phyloP scores from a whole-genome alignment of 2,797 vertebrate genomes.

The Bufotes viridis region DNA sequence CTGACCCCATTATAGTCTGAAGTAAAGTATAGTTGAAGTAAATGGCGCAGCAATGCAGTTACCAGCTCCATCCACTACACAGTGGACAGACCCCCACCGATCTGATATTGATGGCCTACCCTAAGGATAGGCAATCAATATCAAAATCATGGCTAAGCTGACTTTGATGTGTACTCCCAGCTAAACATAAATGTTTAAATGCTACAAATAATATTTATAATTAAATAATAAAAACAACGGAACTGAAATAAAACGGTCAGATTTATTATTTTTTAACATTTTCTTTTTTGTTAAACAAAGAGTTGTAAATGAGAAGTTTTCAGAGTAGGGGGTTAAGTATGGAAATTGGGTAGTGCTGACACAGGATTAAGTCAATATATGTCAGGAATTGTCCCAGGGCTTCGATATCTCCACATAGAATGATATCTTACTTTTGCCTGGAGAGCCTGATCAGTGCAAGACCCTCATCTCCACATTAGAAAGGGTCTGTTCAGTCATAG shows the following conservation, averaged over 20 bases:
- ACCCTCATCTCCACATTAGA: constrained; percentile 43
- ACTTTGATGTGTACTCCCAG: background rate
- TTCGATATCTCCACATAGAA: constrained; percentile 36
- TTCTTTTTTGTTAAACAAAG: constrained; percentile 58
- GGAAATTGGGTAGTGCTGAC: constrained; percentile 32
- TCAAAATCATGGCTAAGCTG: too few species aligned
- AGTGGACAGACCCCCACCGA: too few species aligned
- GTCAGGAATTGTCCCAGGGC: constrained; percentile 52
- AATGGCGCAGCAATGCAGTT: too few species aligned
- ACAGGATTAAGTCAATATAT: constrained; percentile 33
- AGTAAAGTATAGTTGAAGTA: too few species aligned
- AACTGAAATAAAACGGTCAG: constrained; percentile 42
- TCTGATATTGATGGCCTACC: too few species aligned
- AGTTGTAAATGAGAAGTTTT: constrained; percentile 59
- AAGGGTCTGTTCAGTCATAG: constrained; percentile 13
- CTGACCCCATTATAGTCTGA: too few species aligned
- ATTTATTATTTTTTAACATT: constrained; percentile 48
- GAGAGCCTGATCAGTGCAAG: constrained; percentile 51
- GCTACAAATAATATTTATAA: background rate
- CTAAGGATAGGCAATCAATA: too few species aligned
- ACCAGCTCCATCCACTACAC: too few species aligned
- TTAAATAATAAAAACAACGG: background rate
- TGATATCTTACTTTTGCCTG: constrained; percentile 31
- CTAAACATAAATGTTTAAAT: background rate
- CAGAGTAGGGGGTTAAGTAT: constrained; percentile 35